Percentiles rank a stretch among this genome's conserved stretches.
Evolutionary conservation across 2,797 vertebrate genomes (phyloP).

Genomic region (Trachops cirrhosus): DNA sequence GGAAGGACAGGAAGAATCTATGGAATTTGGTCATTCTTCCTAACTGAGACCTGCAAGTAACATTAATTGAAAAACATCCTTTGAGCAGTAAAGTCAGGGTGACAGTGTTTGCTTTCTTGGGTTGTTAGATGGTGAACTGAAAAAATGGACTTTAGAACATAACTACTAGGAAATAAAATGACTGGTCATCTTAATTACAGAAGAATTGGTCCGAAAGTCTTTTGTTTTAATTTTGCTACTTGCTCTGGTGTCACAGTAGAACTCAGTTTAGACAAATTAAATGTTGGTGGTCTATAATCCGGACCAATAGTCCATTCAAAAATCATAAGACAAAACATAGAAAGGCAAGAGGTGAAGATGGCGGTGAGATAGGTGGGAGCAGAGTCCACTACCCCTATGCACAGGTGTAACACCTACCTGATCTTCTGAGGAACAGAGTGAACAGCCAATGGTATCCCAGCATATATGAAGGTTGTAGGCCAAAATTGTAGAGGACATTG

Average conservation of each 20-base stretch:
- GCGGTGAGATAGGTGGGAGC: too few relatives aligned
- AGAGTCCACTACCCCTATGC: too few relatives aligned
- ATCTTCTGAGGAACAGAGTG: too few relatives aligned
- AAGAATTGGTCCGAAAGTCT: neutral
- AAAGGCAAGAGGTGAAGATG: too few relatives aligned
- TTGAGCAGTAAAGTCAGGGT: neutral
- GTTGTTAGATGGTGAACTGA: neutral
- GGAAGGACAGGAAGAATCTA: neutral
- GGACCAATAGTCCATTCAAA: neutral
- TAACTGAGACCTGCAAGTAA: neutral
- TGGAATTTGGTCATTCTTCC: neutral
- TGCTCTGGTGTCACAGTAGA: neutral
- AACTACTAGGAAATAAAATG: neutral
- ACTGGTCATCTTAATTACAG: neutral
- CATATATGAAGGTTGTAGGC: too few relatives aligned
- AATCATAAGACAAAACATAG: neutral
- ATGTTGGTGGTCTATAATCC: slow-evolving; percentile 6
- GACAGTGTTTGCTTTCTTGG: neutral
- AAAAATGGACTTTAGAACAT: neutral
- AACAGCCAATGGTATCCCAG: too few relatives aligned
- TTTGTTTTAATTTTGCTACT: neutral
- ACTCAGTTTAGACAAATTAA: slow-evolving; percentile 34
- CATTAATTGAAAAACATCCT: neutral
- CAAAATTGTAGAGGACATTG: too few relatives aligned
- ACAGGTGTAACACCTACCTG: too few relatives aligned